Percentiles rank a stretch among this genome's conserved stretches.
phyloP scores from a whole-genome alignment of 2,113 vertebrate genomes.

The Platycercus adscitus region DNA sequence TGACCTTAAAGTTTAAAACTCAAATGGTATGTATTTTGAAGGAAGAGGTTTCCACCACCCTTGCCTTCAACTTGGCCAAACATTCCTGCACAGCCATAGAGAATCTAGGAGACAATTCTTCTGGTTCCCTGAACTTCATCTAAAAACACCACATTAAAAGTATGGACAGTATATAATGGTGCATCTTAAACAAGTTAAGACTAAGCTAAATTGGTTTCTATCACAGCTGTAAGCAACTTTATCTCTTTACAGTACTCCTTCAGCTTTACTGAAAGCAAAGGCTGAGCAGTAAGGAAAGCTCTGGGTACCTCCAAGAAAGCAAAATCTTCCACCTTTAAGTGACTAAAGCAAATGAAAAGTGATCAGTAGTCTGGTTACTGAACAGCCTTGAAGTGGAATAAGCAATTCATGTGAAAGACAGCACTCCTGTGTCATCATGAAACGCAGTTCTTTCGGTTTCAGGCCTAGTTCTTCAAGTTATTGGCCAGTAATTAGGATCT shows the following conservation, averaged over 20 bases:
- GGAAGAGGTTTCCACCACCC: neutral
- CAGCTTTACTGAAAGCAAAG: neutral
- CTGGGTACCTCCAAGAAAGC: neutral
- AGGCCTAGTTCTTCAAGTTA: neutral
- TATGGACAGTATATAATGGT: rapidly evolving
- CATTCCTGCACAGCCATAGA: neutral
- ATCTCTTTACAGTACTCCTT: neutral
- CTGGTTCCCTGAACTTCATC: neutral
- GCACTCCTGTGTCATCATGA: neutral
- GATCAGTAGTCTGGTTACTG: neutral
- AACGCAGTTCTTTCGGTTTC: neutral
- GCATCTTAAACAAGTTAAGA: neutral
- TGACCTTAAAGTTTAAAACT: neutral
- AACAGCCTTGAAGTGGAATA: neutral
- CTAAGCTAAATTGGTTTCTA: neutral
- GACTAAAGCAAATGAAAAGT: neutral
- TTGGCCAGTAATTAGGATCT: neutral
- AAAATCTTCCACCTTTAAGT: neutral
- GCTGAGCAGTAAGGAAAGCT: neutral
- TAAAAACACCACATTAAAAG: neutral
- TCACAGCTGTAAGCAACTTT: neutral
- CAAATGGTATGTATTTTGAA: neutral
- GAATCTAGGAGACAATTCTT: neutral
- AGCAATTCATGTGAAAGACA: neutral
- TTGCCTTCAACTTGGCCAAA: neutral